phyloP scores from a whole-genome alignment of 2,113 vertebrate species.

The Sciurus niger region DNA sequence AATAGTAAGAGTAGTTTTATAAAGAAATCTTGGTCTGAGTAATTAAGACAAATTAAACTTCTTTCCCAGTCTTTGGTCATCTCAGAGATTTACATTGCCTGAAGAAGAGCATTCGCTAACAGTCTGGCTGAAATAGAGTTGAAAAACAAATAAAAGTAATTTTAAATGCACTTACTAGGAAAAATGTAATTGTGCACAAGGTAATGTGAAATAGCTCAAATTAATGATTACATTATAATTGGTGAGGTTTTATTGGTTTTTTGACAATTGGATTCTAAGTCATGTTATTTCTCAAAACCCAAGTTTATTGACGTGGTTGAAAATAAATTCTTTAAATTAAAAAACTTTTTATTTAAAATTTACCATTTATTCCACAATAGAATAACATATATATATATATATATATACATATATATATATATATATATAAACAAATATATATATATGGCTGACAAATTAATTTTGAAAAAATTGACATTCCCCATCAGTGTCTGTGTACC shows the following conservation, averaged over 20 bases:
- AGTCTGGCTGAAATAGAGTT: neutral
- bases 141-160: neutral
- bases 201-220: neutral
- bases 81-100: neutral
- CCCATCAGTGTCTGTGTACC: neutral
- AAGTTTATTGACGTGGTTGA: neutral
- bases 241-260: neutral
- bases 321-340: conserved; percentile 13
- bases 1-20: neutral
- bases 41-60: conserved; percentile 57
- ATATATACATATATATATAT: neutral
- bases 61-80: neutral
- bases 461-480: neutral
- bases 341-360: conserved; percentile 2
- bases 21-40: neutral
- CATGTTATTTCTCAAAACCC: neutral
- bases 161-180: neutral
- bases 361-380: neutral
- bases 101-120: neutral
- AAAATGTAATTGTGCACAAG: neutral
- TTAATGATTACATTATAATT: conserved; percentile 5
- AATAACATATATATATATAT: neutral
- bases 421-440: neutral
- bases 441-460: neutral
- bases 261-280: neutral